Percentiles rank a stretch among this genome's conserved stretches.
Evolutionary conservation across 2,797 vertebrate species (phyloP).

Genomic region (Melanogrammus aeglefinus): DNA sequence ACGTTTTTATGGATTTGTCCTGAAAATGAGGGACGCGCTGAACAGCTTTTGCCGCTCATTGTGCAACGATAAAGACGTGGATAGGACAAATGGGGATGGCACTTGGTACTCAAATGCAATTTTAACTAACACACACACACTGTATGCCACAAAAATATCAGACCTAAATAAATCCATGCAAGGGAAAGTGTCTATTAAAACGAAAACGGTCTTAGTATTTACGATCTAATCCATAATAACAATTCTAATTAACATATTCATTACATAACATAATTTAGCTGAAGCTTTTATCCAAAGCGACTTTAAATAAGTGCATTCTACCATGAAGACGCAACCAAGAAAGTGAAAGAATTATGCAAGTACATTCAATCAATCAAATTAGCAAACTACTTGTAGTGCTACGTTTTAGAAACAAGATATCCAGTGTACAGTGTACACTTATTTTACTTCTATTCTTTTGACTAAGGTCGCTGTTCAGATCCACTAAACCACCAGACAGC

Average conservation of each 20-base stretch:
- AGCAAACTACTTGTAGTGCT: no score
- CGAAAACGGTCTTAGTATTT: neutral
- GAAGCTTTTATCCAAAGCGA: no score
- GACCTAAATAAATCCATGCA: neutral
- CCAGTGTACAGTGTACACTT: constrained; percentile 24
- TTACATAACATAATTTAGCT: no score
- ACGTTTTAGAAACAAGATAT: no score
- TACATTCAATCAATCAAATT: no score
- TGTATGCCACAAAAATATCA: no score
- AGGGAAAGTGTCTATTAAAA: neutral
- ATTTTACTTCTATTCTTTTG: constrained; percentile 42
- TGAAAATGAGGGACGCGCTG: constrained; percentile 17
- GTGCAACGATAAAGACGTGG: no score
- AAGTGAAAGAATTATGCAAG: neutral
- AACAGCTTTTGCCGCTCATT: constrained; percentile 20
- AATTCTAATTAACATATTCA: neutral
- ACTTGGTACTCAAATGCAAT: neutral
- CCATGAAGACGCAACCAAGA: neutral
- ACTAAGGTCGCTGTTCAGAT: constrained; percentile 37
- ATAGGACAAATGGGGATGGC: neutral
- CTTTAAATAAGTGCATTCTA: no score
- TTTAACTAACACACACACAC: no score
- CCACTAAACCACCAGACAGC: constrained; percentile 26
- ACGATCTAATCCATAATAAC: neutral
- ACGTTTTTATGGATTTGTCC: constrained; percentile 37